These are phyloP conservation scores for Virgularia gustaviana DNA, from an alignment of 92 coral and sea anemone genomes.

Conservation along the genomic window DNA sequence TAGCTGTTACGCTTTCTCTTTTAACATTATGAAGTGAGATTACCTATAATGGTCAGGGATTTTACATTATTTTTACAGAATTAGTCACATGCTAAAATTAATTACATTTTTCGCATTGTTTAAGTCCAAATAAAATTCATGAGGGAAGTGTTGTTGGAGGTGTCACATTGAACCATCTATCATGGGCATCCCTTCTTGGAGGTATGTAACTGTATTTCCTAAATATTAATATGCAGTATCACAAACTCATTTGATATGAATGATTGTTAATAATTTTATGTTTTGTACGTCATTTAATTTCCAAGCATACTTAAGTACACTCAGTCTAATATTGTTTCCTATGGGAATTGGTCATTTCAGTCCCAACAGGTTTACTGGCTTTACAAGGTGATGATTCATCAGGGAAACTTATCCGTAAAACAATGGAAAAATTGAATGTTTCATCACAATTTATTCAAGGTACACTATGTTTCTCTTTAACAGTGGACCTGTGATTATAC, in stretches of 20 bases:
- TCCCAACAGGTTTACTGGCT: slow-evolving; percentile 30
- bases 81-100: no score
- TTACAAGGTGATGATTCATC: slow-evolving; percentile 29
- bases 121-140: slow-evolving; percentile 24
- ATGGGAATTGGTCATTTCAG: no score
- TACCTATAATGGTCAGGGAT: neutral
- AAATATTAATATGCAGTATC: neutral
- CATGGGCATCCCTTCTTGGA: slow-evolving; percentile 35
- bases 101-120: neutral
- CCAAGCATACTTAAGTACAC: no score
- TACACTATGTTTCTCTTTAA: neutral
- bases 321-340: no score
- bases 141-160: slow-evolving; percentile 31
- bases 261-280: no score
- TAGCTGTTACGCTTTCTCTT: no score
- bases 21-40: neutral
- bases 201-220: neutral
- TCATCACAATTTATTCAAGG: slow-evolving; percentile 17
- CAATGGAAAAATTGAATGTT: slow-evolving; percentile 18
- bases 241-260: neutral
- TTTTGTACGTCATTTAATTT: no score
- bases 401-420: slow-evolving; percentile 19
- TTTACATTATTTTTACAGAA: no score
- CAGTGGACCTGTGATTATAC: no score
- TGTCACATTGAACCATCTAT: slow-evolving; percentile 23